Evolutionary conservation across 37 sponge, comb jelly and placozoan genomes (phyloP).

Genomic region (Chondrosia reniformis): DNA sequence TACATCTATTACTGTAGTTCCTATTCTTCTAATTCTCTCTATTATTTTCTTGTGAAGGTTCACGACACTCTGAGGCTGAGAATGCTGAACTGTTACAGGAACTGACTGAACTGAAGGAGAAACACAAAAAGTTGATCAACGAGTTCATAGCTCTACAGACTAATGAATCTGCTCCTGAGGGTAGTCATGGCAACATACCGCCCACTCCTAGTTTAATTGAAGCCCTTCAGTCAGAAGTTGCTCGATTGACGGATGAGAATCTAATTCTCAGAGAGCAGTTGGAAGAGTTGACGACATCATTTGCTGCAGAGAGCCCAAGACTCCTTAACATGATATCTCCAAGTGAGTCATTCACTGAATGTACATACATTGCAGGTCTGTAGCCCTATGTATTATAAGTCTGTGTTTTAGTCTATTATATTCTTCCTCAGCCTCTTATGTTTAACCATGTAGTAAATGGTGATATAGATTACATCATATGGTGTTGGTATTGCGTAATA

Average conservation of each 20-base stretch:
- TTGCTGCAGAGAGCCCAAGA: too few species aligned
- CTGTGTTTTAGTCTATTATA: too few species aligned
- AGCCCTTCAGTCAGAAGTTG: constrained; percentile 62
- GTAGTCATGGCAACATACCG: background rate
- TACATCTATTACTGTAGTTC: background rate
- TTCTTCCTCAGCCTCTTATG: too few species aligned
- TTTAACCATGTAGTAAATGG: too few species aligned
- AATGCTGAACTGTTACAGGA: constrained; percentile 48
- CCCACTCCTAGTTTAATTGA: background rate
- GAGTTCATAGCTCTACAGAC: background rate
- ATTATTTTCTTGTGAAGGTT: background rate
- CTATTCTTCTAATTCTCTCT: background rate
- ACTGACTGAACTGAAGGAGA: constrained; percentile 53
- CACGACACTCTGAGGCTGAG: constrained; percentile 7
- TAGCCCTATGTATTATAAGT: too few species aligned
- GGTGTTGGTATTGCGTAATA: too few species aligned
- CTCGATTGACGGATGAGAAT: constrained; percentile 66
- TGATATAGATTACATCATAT: too few species aligned
- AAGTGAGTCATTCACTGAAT: too few species aligned
- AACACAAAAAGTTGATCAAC: constrained; percentile 51
- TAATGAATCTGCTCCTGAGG: background rate
- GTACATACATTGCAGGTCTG: too few species aligned
- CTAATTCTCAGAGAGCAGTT: constrained; percentile 6
- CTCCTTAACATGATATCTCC: too few species aligned
- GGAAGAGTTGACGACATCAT: background rate